Conservation (phyloP, 2,888 invertebrate genomes). For the Buathra laborator region DNA sequence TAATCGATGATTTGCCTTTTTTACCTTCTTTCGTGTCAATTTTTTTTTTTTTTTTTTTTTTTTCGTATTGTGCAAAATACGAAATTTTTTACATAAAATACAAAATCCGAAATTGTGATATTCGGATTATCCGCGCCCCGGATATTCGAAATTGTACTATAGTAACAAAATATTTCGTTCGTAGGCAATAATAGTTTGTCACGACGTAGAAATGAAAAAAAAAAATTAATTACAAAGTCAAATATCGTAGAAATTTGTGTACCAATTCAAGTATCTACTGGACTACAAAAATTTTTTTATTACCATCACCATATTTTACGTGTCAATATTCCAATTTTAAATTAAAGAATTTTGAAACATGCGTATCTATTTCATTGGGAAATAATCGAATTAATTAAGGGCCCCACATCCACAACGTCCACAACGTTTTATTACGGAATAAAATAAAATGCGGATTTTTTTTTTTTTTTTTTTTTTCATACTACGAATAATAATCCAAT, state of each 20-base stretch:
- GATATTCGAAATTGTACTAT: not conserved
- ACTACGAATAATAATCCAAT: conserved; percentile 39
- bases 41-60: no score
- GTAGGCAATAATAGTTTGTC: conserved; percentile 45
- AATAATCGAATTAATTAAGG: conserved; percentile 19
- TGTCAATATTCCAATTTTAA: conserved; percentile 12
- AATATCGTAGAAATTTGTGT: conserved; percentile 5
- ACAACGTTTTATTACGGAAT: conserved; percentile 11
- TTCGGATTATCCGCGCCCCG: no score
- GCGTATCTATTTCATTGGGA: conserved; percentile 30
- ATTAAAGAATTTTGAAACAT: conserved; percentile 46
- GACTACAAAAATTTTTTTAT: conserved; percentile 32
- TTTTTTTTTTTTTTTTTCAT: not conserved
- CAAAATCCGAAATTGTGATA: no score
- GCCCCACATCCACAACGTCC: not conserved
- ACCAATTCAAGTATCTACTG: conserved; percentile 60
- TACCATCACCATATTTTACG: conserved; percentile 27
- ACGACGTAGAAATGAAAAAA: conserved; percentile 32
- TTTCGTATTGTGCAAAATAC: no score
- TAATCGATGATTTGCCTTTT: no score
- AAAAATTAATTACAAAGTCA: not conserved
- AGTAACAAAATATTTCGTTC: conserved; percentile 24
- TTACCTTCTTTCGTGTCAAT: no score
- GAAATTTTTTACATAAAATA: no score
- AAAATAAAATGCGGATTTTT: no score